Base-by-base conservation (phyloP, 2,113 vertebrate genomes). In the Platycercus adscitus region DNA sequence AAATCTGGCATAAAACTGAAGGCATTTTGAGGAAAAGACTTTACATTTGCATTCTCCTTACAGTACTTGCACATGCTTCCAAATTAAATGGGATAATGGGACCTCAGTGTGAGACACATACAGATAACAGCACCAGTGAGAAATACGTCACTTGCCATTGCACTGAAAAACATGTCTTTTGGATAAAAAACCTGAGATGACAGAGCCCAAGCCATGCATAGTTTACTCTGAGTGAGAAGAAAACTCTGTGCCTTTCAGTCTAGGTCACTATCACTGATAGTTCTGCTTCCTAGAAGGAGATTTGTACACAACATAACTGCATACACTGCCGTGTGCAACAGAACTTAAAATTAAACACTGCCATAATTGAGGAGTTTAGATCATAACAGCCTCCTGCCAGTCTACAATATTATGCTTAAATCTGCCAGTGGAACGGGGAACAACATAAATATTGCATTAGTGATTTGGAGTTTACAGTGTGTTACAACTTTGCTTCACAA, bases 391-490 rank as follows among this genome's bases (percentile, higher is more conserved):
- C 64, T 91, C 91, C 81, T 96, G 94, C 87, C 81, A 96, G 92
- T 91, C 81, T 91, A 56, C 90, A 96, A 94, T 93, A 94, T 94
- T 96, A 92, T 97, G 91, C 87, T 97, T 88, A 95, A 95, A 96
- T 88, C 92, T 97, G 95, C 94, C 88, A 94, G 76, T 29, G 58
- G 53, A 95, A 94, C 25, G 4, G 89, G 86, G 71, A 90, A 90
- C 50, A 94, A 94, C 89, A 97, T 95, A 97, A 97, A 97, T 97
- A 96, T 84, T 95, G 79, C 93, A 96, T 94, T 68, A 93, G 83
- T 78, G 41, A 72, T 94, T 97, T 93, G 90, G 93, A 97, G 93
- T 80, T 96, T 92, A 91, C 94, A 93, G 71, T 37, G 1, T 83
- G 88, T 75, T 93, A 86, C 81, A 89, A 83, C 64, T 96, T 95